Percentiles rank a stretch among this genome's conserved stretches.
phyloP scores from a whole-genome alignment of 2,888 invertebrate genomes.

The Spisula subtruncata region DNA sequence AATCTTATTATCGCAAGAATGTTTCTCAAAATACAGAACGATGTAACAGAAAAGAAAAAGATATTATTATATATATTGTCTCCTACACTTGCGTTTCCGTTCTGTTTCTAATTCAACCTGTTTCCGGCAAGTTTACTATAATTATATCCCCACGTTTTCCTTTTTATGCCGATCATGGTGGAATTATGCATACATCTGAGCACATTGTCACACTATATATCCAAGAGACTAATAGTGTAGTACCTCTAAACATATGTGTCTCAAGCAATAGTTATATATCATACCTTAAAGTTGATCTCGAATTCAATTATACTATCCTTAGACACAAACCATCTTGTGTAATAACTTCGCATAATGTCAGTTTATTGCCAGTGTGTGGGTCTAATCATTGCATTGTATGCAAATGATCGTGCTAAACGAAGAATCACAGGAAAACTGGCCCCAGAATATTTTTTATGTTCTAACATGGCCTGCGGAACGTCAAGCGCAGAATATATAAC shows the following conservation, averaged over 20 bases:
- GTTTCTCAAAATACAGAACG: too few relatives aligned
- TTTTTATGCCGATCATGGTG: too few relatives aligned
- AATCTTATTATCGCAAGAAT: too few relatives aligned
- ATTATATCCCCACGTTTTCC: too few relatives aligned
- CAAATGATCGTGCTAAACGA: constrained; percentile 30
- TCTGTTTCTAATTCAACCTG: too few relatives aligned
- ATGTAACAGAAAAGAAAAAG: too few relatives aligned
- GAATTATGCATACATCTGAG: too few relatives aligned
- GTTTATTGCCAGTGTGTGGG: constrained; percentile 11
- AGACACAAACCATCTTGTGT: constrained; percentile 28
- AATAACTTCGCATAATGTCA: constrained; percentile 5
- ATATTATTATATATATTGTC: too few relatives aligned
- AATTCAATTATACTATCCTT: constrained; percentile 9
- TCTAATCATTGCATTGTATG: constrained; percentile 37
- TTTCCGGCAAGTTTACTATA: too few relatives aligned
- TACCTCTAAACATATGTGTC: background rate
- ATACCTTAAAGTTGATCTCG: background rate
- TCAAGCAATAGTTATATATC: too few relatives aligned
- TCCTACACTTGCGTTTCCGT: too few relatives aligned
- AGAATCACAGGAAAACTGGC: background rate
- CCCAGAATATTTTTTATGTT: constrained; percentile 18
- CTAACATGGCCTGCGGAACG: background rate
- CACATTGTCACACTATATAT: background rate
- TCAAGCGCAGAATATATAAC: background rate
- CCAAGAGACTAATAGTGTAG: background rate